Base-by-base conservation (phyloP, 2,888 invertebrate genomes). In the Octonoba sinensis region DNA sequence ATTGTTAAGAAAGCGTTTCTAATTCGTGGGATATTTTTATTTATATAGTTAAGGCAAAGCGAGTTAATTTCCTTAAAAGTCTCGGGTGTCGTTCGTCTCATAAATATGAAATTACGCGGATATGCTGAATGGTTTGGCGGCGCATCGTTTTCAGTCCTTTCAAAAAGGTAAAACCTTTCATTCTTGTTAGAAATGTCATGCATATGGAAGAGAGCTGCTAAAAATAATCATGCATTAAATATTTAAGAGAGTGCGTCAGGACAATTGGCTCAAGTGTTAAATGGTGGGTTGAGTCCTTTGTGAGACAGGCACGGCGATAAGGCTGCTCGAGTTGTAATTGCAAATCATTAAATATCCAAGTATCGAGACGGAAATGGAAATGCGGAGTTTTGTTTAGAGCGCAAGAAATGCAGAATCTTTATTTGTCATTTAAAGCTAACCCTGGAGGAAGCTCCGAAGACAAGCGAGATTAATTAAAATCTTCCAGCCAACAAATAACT, bases 381-480 rank as follows among this genome's bases (percentile, higher is more conserved):
- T 74, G 81, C 54, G 54, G 60, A 67, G 62, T 76, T 75, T 75
- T 75, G 74, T 60, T 69, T 49, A 24, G 60, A 22, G 67, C 22
- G 75, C 64, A 75, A 75, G 75, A 82, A 75, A 70, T 75, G 75
- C 70, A 70, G 65, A 71, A 82, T 72, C 82, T 82, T 82, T 82
- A 82, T 82, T 82, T 82, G 82, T 82, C 82, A 82, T 82, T 82
- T 76, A 82, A 76, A 72, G 66, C 67, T 72, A 82, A 66, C 82
- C 76, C 82, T 70, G 76, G 64, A 75, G 82, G 74, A 82, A 65
- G 72, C 65, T 81, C 71, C 75, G 75, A 75, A 82, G 82, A 72
- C 82, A 76, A 76, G 82, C 76, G 82, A 82, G 82, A 82, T 82
- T 82, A 82, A 82, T 82, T 82, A 82, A 82, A 82, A 82, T 82